Base-by-base conservation (phyloP, 2,113 vertebrate genomes). In the Corydoras maculifer region DNA sequence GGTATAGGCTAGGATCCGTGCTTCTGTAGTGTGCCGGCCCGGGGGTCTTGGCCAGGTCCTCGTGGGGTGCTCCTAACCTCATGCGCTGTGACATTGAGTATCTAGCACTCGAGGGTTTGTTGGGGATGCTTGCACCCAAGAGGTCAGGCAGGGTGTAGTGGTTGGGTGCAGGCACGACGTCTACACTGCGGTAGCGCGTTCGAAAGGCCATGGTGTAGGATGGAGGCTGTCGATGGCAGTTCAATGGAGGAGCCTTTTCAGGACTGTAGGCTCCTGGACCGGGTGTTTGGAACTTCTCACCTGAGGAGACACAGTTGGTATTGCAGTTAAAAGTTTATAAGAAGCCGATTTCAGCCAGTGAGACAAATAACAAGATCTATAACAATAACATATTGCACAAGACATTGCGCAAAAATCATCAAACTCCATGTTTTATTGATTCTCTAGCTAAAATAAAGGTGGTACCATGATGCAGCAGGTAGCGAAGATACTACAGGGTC, bases 221-320 rank as follows among this genome's bases (percentile, higher is more conserved):
- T 0, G 93, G 94, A 0, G 91, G 75, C 4, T 84, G 88, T 59
- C 58, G 79, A 2, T 93, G 91, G 29, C 69, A 54, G n/a, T 82
- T 90, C 18, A 86, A 6, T 0, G 87, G 90, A 0, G 90, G 87
- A 0, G 76, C 90, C 62, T 85, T 91, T 78, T 94, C 92, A 0
- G 91, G 93, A 72, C 89, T 92, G 84, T 96, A 96, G 61, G 90
- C 69, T 2, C 93, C 94, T 0, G 94, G 93, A 0, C 94, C 94
- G 0, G 94, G 94, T 0, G 90, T 91, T 77, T 85, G 86, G 35
- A 82, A 85, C 12, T 57, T 14, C 11, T 77, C 81, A 7, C 15
- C 89, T 88, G 35, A 2, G 0, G 9, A 72, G 1, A 57, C 14
- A 69, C 59, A 53, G 5, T 43, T 4, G 35, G 35, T 43, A 43